phyloP scores from a whole-genome alignment of 64 coral and sea anemone species.

The Montipora sp. region DNA sequence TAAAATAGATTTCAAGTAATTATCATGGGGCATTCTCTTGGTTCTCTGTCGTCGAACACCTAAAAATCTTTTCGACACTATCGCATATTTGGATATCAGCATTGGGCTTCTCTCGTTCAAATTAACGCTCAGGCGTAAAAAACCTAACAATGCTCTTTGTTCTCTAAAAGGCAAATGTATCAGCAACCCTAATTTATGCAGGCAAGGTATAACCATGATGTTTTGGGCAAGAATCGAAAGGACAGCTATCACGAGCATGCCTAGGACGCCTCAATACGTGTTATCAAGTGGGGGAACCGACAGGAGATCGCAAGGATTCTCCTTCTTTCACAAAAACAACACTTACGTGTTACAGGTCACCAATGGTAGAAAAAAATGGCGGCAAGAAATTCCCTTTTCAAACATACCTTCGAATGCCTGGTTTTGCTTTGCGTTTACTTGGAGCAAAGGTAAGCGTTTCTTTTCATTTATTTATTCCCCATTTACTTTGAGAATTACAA shows the following conservation, averaged over 20 bases:
- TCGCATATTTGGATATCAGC: too few relatives aligned
- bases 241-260: not conserved
- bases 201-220: constrained; percentile 9
- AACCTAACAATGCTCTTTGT: not conserved
- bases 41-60: too few relatives aligned
- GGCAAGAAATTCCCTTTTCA: not conserved
- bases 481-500: too few relatives aligned
- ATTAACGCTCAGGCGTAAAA: too few relatives aligned
- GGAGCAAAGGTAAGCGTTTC: not conserved
- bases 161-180: constrained; percentile 5
- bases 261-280: not conserved
- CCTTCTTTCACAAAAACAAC: constrained; percentile 11
- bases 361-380: not conserved
- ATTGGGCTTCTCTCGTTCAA: too few relatives aligned
- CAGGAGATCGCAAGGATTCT: constrained; percentile 22
- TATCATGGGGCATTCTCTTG: too few relatives aligned
- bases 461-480: too few relatives aligned
- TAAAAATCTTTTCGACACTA: too few relatives aligned
- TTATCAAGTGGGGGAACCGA: constrained; percentile 21
- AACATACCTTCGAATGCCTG: not conserved
- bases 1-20: too few relatives aligned
- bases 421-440: constrained; percentile 48
- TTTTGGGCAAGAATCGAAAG: constrained; percentile 19
- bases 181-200: constrained; percentile 7
- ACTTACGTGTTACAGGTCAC: not conserved